phyloP scores from a whole-genome alignment of 2,113 vertebrate species.

The Tinamus guttatus region DNA sequence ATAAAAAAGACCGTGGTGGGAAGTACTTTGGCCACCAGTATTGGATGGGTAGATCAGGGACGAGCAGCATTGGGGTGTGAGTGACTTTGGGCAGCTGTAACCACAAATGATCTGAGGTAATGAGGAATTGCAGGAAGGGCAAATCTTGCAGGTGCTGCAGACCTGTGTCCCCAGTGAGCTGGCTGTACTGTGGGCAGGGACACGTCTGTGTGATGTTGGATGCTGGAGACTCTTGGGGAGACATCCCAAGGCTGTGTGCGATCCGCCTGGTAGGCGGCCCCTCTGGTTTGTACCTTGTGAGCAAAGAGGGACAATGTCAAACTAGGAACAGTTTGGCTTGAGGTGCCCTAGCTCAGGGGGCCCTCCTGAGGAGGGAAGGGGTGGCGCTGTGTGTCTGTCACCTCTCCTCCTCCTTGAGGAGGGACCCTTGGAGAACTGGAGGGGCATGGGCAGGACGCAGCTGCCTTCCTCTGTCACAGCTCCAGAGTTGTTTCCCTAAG shows the following conservation, averaged over 20 bases:
- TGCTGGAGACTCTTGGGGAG: background rate
- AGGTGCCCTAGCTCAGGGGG: background rate
- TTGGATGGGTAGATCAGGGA: background rate
- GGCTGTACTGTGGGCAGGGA: rapidly evolving
- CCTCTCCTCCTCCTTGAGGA: background rate
- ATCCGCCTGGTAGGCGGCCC: rapidly evolving
- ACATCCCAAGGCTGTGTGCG: rapidly evolving
- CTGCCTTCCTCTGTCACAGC: rapidly evolving
- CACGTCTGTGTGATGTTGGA: background rate
- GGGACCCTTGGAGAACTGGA: background rate
- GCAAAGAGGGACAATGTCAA: rapidly evolving
- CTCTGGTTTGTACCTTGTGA: rapidly evolving
- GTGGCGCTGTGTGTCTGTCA: background rate
- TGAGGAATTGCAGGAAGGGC: rapidly evolving
- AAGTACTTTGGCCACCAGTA: rapidly evolving
- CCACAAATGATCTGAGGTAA: rapidly evolving
- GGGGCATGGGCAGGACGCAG: background rate
- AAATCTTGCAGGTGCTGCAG: background rate
- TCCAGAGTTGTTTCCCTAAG: background rate
- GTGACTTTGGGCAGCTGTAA: background rate
- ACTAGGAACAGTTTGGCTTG: background rate
- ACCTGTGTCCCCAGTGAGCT: rapidly evolving
- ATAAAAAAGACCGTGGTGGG: rapidly evolving
- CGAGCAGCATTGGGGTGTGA: background rate
- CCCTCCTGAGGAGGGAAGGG: background rate